Conservation (phyloP, 2,113 vertebrate genomes). For the Zosterops japonicus region DNA sequence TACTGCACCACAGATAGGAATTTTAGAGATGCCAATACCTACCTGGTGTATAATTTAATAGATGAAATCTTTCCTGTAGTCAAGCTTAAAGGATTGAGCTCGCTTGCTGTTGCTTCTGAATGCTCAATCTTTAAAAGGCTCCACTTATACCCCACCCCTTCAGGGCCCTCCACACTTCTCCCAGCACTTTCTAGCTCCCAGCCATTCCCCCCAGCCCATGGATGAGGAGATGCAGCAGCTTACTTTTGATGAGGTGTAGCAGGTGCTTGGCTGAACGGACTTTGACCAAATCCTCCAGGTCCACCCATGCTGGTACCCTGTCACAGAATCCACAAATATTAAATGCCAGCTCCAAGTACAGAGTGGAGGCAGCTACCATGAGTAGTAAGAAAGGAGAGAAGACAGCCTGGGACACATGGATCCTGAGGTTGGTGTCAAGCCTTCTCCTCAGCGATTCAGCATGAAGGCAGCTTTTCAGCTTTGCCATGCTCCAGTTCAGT, state of each 20-base stretch:
- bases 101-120: neutral
- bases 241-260: slow-evolving; percentile 94
- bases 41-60: neutral
- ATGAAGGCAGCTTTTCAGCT: neutral
- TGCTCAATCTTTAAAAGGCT: neutral
- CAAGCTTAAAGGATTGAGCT: neutral
- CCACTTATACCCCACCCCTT: neutral
- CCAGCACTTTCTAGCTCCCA: neutral
- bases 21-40: neutral
- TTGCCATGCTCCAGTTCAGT: neutral
- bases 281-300: slow-evolving; percentile 88
- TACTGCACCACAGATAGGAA: neutral
- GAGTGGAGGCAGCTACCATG: neutral
- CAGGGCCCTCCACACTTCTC: neutral
- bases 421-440: neutral
- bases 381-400: neutral
- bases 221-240: slow-evolving; percentile 8
- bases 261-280: slow-evolving; percentile 90
- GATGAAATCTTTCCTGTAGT: neutral
- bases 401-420: neutral
- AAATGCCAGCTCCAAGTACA: neutral
- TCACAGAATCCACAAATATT: slow-evolving; percentile 44
- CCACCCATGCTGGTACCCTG: slow-evolving; percentile 88
- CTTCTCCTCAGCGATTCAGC: neutral
- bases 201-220: neutral